Conservation (phyloP, 2,888 invertebrate genomes). For the Alentia gelatinosa region DNA sequence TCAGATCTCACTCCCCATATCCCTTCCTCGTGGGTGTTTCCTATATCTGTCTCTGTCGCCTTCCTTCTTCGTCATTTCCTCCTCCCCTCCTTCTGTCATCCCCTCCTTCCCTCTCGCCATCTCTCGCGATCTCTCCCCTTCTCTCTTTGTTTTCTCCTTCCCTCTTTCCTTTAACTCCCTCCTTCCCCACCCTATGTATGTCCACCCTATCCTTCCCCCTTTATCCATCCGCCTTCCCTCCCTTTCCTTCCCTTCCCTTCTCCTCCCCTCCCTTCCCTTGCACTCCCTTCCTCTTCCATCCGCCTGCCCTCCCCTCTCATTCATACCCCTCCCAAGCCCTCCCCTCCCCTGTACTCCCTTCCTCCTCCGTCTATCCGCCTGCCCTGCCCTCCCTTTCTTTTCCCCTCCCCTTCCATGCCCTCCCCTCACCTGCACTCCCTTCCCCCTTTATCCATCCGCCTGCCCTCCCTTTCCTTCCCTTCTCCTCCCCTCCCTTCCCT, state of each 20-base stretch:
- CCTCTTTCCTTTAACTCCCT: background rate
- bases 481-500: background rate
- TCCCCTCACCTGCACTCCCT: background rate
- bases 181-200: background rate
- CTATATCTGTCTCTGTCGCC: too few relatives aligned
- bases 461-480: background rate
- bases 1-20: too few relatives aligned
- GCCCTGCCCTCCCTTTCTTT: background rate
- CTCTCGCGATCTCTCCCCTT: background rate
- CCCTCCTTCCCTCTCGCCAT: background rate
- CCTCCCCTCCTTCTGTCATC: background rate
- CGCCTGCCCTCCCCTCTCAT: background rate
- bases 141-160: background rate
- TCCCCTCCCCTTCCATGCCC: background rate
- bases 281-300: background rate
- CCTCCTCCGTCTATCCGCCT: background rate
- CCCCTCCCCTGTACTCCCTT: background rate
- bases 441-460: too few relatives aligned
- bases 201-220: background rate
- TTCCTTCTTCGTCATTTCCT: background rate
- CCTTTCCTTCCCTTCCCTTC: background rate
- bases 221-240: background rate
- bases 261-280: background rate
- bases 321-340: background rate
- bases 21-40: too few relatives aligned